These are phyloP conservation scores for Coelinius sp. DNA, from an alignment of 2,888 invertebrate species.

Conservation along the genomic window DNA sequence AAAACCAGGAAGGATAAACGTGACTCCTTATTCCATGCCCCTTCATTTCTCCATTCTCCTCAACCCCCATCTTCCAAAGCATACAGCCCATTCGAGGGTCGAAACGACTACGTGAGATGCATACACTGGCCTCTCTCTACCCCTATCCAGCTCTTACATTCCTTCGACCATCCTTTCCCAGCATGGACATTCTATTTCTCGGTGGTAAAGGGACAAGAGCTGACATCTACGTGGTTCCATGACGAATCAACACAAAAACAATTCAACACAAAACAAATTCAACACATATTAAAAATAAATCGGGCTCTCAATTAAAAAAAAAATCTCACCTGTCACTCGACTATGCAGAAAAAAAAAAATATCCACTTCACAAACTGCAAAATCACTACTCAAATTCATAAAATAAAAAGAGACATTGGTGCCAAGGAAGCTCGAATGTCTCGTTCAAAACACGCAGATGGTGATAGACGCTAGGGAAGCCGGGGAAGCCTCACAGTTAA, in stretches of 20 bases:
- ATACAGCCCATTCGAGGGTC: conserved; percentile 37
- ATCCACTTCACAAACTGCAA: neutral
- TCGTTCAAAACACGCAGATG: conserved; percentile 48
- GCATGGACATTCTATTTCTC: conserved; percentile 9
- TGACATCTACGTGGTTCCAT: conserved; percentile 11
- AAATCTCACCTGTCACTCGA: neutral
- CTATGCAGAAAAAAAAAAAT: neutral
- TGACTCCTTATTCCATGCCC: conserved; percentile 33
- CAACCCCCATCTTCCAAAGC: conserved; percentile 7
- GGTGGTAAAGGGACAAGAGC: conserved; percentile 8
- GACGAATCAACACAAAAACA: no score
- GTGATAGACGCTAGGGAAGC: conserved; percentile 66
- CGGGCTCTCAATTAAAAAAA: no score
- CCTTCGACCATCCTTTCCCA: conserved; percentile 21
- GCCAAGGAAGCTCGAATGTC: conserved; percentile 31
- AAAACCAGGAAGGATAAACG: conserved; percentile 30
- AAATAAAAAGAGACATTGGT: conserved; percentile 23
- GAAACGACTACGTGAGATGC: conserved; percentile 43
- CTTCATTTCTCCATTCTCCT: neutral
- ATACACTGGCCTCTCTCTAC: conserved; percentile 22
- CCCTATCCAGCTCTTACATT: neutral
- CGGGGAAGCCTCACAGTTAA: conserved; percentile 67
- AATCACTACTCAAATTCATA: neutral
- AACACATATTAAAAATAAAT: no score
- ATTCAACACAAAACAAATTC: no score